phyloP scores from a whole-genome alignment of 2,113 vertebrate species.

The Ahaetulla prasina region DNA sequence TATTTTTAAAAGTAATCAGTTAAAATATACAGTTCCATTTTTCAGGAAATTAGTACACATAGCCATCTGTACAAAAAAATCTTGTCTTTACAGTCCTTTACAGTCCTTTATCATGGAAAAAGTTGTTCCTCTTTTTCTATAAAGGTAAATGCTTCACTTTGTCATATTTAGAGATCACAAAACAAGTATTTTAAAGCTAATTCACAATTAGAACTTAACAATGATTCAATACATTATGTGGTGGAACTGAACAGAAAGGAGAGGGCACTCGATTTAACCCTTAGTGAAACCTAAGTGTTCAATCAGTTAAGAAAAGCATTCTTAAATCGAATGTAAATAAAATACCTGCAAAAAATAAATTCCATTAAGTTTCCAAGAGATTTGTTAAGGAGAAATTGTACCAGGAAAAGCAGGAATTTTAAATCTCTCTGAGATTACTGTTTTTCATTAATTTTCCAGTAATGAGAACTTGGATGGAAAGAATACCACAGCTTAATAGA shows the following conservation, averaged over 20 bases:
- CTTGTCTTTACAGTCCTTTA: background rate
- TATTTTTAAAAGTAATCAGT: background rate
- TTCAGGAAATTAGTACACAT: background rate
- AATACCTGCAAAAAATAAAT: background rate
- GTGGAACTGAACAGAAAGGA: background rate
- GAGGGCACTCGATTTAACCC: background rate
- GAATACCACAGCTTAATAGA: background rate
- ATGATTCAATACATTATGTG: background rate
- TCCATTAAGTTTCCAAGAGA: background rate
- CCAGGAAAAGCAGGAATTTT: background rate
- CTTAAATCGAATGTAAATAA: background rate
- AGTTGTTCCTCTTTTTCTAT: background rate
- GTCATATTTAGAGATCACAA: background rate
- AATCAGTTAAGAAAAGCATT: background rate
- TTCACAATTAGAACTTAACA: background rate
- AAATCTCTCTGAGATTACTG: background rate
- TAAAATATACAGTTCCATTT: background rate
- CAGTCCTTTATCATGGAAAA: background rate
- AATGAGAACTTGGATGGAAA: background rate
- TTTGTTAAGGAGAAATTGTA: background rate
- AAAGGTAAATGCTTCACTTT: background rate
- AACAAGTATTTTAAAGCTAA: background rate
- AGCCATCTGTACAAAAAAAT: too few species aligned
- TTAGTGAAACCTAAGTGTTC: background rate
- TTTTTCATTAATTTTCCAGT: background rate